phyloP scores from a whole-genome alignment of 2,888 invertebrate species.

The Microdon myrmicae region DNA sequence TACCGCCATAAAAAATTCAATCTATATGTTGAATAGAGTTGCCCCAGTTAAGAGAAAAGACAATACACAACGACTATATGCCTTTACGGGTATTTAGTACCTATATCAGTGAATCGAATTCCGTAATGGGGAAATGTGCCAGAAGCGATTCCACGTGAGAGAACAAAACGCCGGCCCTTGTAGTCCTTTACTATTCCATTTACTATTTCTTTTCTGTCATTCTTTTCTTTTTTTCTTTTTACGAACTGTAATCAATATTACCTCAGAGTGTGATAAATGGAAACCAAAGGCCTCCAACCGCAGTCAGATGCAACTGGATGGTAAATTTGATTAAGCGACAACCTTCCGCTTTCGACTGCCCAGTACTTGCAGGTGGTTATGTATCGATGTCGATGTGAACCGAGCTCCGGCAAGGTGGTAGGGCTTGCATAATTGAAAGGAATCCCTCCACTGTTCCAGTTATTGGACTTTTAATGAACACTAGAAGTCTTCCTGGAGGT shows the following conservation, averaged over 20 bases:
- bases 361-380: constrained; percentile 18
- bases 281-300: constrained; percentile 16
- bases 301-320: constrained; percentile 23
- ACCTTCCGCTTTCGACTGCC: constrained; percentile 23
- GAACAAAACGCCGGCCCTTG: not conserved
- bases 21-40: constrained; percentile 2
- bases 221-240: not conserved
- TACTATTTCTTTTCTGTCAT: too few species aligned
- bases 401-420: constrained; percentile 12
- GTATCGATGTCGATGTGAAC: constrained; percentile 15
- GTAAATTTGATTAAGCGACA: constrained; percentile 49
- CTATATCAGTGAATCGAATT: too few species aligned
- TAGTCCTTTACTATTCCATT: too few species aligned
- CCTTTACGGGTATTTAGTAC: too few species aligned
- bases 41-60: too few species aligned
- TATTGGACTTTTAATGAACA: constrained; percentile 44
- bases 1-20: too few species aligned
- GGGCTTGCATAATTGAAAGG: constrained; percentile 46
- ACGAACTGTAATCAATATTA: constrained; percentile 38
- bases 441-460: constrained; percentile 32
- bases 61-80: too few species aligned
- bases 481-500: constrained; percentile 21
- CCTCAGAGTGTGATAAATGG: constrained; percentile 32
- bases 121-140: constrained; percentile 13
- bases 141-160: constrained; percentile 6